phyloP scores from a whole-genome alignment of 2,888 invertebrate genomes.

The Venustoraphidia nigricollis region DNA sequence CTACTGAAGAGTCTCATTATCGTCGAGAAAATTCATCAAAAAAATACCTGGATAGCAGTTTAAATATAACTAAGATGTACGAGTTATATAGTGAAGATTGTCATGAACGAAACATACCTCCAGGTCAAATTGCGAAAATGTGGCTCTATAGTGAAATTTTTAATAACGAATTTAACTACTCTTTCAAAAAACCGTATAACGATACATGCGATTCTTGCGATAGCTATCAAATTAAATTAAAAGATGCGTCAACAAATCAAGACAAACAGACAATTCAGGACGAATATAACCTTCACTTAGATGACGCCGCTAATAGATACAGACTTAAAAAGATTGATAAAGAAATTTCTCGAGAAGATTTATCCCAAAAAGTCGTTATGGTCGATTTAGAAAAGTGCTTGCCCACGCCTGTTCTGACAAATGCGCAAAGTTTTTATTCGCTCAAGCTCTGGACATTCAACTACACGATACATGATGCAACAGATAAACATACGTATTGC shows the following conservation, averaged over 20 bases:
- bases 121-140: constrained; percentile 9
- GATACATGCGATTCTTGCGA: constrained; percentile 9
- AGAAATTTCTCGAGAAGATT: constrained; percentile 3
- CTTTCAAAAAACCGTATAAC: constrained; percentile 8
- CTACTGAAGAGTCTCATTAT: constrained; percentile 9
- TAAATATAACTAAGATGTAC: constrained; percentile 10
- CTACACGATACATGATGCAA: constrained; percentile 10
- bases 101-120: constrained; percentile 6
- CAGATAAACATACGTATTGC: constrained; percentile 8
- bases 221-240: constrained; percentile 5
- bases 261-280: constrained; percentile 2
- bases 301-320: constrained; percentile 10
- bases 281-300: constrained; percentile 9
- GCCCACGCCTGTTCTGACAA: constrained; percentile 10
- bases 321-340: constrained; percentile 9
- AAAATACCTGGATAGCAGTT: constrained; percentile 10
- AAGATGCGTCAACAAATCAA: neutral
- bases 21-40: constrained; percentile 7
- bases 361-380: constrained; percentile 8
- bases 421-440: constrained; percentile 13
- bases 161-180: constrained; percentile 9
- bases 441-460: constrained; percentile 13
- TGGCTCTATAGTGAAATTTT: constrained; percentile 11
- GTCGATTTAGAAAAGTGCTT: constrained; percentile 12
- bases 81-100: constrained; percentile 8